phyloP scores from a whole-genome alignment of 2,113 vertebrate genomes.

The Cariama cristata region DNA sequence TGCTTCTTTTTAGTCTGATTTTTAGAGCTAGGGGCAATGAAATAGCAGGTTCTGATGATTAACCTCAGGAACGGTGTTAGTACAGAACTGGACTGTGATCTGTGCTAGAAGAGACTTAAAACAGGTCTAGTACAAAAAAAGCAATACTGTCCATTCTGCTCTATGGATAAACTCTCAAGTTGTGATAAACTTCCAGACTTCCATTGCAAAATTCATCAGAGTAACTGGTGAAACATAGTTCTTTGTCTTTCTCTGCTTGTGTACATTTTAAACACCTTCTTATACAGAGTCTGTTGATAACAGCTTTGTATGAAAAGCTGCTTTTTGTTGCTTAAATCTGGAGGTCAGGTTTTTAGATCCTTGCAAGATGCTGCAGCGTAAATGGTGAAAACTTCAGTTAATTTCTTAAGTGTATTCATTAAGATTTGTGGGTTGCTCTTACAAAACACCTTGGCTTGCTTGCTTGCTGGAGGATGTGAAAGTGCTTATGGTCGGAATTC shows the following conservation, averaged over 20 bases:
- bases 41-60: not conserved
- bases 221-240: not conserved
- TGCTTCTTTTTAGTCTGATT: not conserved
- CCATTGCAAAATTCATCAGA: not conserved
- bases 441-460: not conserved
- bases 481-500: constrained; percentile 13
- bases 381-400: constrained; percentile 20
- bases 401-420: constrained; percentile 9
- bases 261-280: not conserved
- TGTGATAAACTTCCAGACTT: not conserved
- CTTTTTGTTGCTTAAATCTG: not conserved
- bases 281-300: not conserved
- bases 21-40: not conserved
- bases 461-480: constrained; percentile 12
- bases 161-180: not conserved
- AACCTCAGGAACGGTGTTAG: not conserved
- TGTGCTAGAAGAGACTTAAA: not conserved
- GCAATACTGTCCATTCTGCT: not conserved
- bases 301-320: not conserved
- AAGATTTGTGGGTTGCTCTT: constrained; percentile 16
- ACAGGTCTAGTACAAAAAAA: not conserved
- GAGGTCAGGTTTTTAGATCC: not conserved
- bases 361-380: not conserved
- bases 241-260: not conserved
- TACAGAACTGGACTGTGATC: not conserved